Evolutionary conservation across 1,140 invertebrate genomes (phyloP), one percentile per base, ranked within the genome.

Genomic region (Teleogryllus occipitalis): DNA sequence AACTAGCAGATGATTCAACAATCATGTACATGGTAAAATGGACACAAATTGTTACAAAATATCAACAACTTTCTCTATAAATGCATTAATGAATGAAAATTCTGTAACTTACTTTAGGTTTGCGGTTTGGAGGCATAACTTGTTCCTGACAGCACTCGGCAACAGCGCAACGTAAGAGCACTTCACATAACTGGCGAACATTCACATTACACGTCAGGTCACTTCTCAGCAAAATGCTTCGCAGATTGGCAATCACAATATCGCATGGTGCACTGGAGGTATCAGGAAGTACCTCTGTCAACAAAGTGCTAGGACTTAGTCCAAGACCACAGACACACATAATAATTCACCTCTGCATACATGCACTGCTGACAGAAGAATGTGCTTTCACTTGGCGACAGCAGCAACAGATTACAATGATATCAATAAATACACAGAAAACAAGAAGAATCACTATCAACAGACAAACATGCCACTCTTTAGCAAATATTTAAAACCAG

Each of bases 141-240:
- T 85, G 85, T 18, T 82, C 80, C 8, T 82, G 80, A 81, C 84
- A 85, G 80, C 84, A 78, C 82, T 82, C 22, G 83, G 85, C 74
- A 84, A 81, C 82, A 48, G 87, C 85, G 65, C 87, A 86, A 74
- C 86, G 84, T 14, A 88, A 83, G 18, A 89, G 85, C 77, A 88
- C 85, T 82, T 89, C 88, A 82, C 87, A 88, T 49, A 89, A 83
- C 27, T 79, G 81, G 8, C 82, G 78, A 14, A 83, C 65, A 48
- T 81, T 82, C 6, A 79, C 73, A 47, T 74, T 47, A n/a, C 74
- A 21, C 15, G 47, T 65, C 22, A 75, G n/a, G n/a, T 79, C 78
- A 21, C 47, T 65, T 48, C 74, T 75, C 14, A 79, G 73, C 73
- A 79, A 49, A 21, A 74, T 73, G 47, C 77, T 78, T 75, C 82